phyloP scores from a whole-genome alignment of 2,888 invertebrate genomes.

The Drosophila picticornis region DNA sequence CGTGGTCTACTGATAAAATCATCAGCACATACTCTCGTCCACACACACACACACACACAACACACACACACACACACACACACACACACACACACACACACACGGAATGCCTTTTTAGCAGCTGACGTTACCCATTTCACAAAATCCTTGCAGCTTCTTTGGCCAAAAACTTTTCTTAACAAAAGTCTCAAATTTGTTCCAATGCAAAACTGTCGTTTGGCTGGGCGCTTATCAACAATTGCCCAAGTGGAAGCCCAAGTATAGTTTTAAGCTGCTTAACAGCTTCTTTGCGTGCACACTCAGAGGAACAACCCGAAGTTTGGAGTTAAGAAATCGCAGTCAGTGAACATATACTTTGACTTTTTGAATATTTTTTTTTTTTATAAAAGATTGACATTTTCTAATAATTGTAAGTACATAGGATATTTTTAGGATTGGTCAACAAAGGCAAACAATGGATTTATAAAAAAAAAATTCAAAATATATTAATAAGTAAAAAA shows the following conservation, averaged over 20 bases:
- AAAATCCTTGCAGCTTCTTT: conserved; percentile 41
- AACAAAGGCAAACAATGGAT: background rate
- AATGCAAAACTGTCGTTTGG: conserved; percentile 80
- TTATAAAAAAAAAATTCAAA: background rate
- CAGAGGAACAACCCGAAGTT: background rate
- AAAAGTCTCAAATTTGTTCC: conserved; percentile 80
- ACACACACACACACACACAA: background rate
- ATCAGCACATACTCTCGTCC: background rate
- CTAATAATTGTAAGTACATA: background rate
- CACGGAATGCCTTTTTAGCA: conserved; percentile 30
- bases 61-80: background rate
- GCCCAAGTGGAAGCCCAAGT: conserved; percentile 69
- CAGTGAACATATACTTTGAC: background rate
- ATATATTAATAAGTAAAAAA: too few relatives aligned
- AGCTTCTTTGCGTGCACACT: conserved; percentile 67
- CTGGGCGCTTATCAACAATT: conserved; percentile 80
- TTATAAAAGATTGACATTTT: background rate
- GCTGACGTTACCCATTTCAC: conserved; percentile 39
- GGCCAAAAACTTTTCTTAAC: conserved; percentile 61
- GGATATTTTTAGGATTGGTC: background rate
- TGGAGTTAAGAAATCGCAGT: background rate
- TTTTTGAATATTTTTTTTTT: background rate
- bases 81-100: conserved; percentile 8
- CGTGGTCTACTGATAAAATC: conserved; percentile 71
- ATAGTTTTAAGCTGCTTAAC: conserved; percentile 82